Conservation (phyloP, 2,888 invertebrate genomes). For the Monochamus alternatus region DNA sequence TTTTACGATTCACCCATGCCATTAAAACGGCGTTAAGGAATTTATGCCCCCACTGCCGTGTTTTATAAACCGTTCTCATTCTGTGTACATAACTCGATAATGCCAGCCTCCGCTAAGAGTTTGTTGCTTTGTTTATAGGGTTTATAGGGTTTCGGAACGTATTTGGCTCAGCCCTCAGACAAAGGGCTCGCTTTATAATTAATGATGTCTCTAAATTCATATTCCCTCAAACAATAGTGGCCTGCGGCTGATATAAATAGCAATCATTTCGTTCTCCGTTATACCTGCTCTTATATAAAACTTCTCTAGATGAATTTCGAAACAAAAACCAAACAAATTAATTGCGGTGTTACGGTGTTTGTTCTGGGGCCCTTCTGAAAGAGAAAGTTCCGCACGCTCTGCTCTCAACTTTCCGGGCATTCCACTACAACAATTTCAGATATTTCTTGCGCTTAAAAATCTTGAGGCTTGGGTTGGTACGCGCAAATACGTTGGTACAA, state of each 20-base stretch:
- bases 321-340: conserved; percentile 12
- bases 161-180: conserved; percentile 14
- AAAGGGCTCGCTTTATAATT: conserved; percentile 21
- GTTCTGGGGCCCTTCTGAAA: neutral
- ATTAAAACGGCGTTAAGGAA: neutral
- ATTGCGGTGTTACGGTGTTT: neutral
- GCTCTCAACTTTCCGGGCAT: too few relatives aligned
- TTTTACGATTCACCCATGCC: neutral
- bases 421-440: too few relatives aligned
- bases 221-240: conserved; percentile 15
- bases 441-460: too few relatives aligned
- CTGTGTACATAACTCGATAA: neutral
- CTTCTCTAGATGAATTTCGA: neutral
- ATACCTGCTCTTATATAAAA: conserved; percentile 25
- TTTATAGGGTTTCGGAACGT: conserved; percentile 20
- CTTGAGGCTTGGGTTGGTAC: neutral
- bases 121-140: conserved; percentile 22
- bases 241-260: conserved; percentile 20
- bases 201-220: conserved; percentile 28
- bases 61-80: conserved; percentile 18
- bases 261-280: conserved; percentile 18
- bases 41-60: neutral
- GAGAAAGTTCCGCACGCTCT: too few relatives aligned
- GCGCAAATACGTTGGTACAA: neutral
- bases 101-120: conserved; percentile 10